A percentile compares a stretch with the other conserved stretches of the same genome.
These are phyloP conservation scores for Mionectes macconnelli DNA, from an alignment of 2,113 vertebrate genomes.

Conservation along the genomic window DNA sequence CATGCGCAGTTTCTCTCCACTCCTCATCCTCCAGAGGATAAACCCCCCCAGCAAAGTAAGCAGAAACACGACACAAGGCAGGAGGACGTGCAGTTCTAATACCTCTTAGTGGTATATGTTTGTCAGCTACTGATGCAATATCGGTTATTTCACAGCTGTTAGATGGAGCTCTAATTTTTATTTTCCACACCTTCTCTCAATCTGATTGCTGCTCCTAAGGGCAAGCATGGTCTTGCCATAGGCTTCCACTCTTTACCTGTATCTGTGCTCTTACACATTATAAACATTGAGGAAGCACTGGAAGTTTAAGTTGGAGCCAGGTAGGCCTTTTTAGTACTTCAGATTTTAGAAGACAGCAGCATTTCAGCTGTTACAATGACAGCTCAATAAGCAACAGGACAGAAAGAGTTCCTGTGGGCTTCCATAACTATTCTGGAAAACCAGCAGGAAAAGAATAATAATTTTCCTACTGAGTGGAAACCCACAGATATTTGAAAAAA, in stretches of 20 bases:
- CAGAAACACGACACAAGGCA: accelerated
- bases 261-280: background rate
- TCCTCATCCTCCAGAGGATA: background rate
- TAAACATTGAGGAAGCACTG: background rate
- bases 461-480: background rate
- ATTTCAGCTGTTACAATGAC: background rate
- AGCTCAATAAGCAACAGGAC: background rate
- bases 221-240: background rate
- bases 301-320: background rate
- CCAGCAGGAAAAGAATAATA: background rate
- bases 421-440: background rate
- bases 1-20: accelerated
- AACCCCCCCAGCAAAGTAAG: background rate
- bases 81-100: background rate
- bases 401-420: background rate
- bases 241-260: background rate
- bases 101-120: background rate
- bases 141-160: background rate
- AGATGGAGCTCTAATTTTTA: background rate
- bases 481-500: background rate
- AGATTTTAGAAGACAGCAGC: background rate
- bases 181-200: background rate
- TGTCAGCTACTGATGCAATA: background rate
- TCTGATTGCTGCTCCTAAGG: background rate
- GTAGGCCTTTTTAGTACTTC: background rate